A percentile compares a stretch with the other conserved stretches of the same genome.
Evolutionary conservation across 2,888 invertebrate genomes (phyloP).

Genomic region (Rotaria magnacalcarata): DNA sequence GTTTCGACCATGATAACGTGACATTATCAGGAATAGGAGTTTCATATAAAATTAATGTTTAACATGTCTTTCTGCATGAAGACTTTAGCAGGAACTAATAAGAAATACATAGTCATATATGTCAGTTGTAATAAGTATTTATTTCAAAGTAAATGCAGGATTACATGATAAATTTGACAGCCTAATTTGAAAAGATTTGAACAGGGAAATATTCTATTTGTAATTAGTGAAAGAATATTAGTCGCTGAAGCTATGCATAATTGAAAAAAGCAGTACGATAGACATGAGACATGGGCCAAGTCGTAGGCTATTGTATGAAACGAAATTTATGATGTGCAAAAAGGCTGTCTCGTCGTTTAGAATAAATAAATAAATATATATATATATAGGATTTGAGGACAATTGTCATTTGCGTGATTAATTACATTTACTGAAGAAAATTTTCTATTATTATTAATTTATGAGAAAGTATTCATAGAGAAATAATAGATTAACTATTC

Average conservation of each 20-base stretch:
- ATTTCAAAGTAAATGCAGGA: background rate
- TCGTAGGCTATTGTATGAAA: background rate
- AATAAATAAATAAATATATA: too few relatives aligned
- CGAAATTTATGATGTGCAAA: background rate
- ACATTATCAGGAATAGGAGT: background rate
- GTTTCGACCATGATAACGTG: background rate
- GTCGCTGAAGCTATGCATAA: background rate
- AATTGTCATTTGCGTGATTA: too few relatives aligned
- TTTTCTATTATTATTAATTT: too few relatives aligned
- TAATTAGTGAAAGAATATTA: background rate
- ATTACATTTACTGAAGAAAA: too few relatives aligned
- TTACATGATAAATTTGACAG: background rate
- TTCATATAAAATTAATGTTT: background rate
- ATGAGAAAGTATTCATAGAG: too few relatives aligned
- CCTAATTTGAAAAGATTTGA: too few relatives aligned
- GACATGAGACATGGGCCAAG: background rate
- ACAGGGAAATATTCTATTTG: background rate
- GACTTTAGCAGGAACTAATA: background rate
- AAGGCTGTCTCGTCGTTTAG: too few relatives aligned
- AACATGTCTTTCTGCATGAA: background rate
- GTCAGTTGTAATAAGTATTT: background rate
- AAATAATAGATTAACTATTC: too few relatives aligned
- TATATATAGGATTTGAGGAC: too few relatives aligned
- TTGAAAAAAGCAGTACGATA: background rate
- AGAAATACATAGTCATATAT: background rate